Percentiles rank a stretch among this genome's conserved stretches.
phyloP scores from a whole-genome alignment of 1,140 invertebrate species.

The Platyscapa corneri region DNA sequence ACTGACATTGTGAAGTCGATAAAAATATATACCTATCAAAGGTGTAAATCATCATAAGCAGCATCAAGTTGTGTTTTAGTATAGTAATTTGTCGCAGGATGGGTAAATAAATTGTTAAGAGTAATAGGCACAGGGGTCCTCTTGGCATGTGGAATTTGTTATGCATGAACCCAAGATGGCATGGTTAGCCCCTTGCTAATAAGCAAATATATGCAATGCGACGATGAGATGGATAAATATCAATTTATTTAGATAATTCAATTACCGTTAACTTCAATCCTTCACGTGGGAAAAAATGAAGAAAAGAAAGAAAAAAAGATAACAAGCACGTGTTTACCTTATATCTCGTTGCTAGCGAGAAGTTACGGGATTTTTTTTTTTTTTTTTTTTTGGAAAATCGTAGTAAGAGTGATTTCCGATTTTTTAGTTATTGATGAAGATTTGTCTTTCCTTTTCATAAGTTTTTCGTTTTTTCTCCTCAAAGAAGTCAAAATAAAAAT shows the following conservation, averaged over 20 bases:
- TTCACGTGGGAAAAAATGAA: constrained; percentile 59
- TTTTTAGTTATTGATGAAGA: constrained; percentile 47
- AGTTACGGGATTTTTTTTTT: constrained; percentile 45
- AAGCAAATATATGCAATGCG: constrained; percentile 56
- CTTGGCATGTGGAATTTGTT: constrained; percentile 76
- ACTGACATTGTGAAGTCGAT: constrained; percentile 65
- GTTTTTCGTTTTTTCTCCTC: constrained; percentile 43
- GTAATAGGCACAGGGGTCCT: constrained; percentile 66
- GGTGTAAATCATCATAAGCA: constrained; percentile 37
- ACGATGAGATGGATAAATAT: constrained; percentile 60
- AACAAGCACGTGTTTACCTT: constrained; percentile 45
- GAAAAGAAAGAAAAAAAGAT: constrained; percentile 56
- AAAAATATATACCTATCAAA: constrained; percentile 48
- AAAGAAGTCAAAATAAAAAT: constrained; percentile 34
- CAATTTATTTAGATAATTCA: constrained; percentile 70
- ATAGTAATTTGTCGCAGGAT: constrained; percentile 60
- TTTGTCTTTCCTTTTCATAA: constrained; percentile 32
- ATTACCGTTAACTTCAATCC: constrained; percentile 61
- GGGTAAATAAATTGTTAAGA: constrained; percentile 47
- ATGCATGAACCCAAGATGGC: constrained; percentile 74
- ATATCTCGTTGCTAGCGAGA: constrained; percentile 45
- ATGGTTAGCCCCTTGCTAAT: constrained; percentile 67
- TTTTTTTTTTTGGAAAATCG: constrained; percentile 40
- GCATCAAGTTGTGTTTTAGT: constrained; percentile 66
- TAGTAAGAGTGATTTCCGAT: constrained; percentile 51